Evolutionary conservation across 2,888 invertebrate genomes (phyloP).

Genomic region (Thereva nobilitata): DNA sequence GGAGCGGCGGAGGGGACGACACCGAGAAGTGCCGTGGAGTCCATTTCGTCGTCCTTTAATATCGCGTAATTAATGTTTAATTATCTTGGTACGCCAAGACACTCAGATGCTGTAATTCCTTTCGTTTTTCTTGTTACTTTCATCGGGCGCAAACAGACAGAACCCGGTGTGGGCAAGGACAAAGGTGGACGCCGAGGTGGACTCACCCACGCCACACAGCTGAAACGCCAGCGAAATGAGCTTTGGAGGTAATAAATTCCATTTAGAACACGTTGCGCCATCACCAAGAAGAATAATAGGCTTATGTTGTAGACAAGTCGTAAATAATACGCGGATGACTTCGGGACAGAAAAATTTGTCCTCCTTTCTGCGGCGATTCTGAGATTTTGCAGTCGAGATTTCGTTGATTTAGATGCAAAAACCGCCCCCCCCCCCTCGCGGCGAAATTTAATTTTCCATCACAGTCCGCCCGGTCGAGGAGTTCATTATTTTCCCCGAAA

Average conservation of each 20-base stretch:
- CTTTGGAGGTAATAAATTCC: slow-evolving; percentile 42
- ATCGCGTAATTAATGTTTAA: slow-evolving; percentile 43
- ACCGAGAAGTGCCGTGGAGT: not conserved
- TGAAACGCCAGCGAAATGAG: slow-evolving; percentile 36
- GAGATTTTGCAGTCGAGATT: too few relatives aligned
- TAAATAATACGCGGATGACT: slow-evolving; percentile 42
- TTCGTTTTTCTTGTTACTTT: slow-evolving; percentile 12
- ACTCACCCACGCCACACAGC: not conserved
- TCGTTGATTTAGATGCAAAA: too few relatives aligned
- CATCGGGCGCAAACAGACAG: not conserved
- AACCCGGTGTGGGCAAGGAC: not conserved
- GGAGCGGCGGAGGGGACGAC: not conserved
- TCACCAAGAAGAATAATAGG: slow-evolving; percentile 39
- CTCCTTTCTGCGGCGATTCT: slow-evolving; percentile 8
- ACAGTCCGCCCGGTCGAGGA: too few relatives aligned
- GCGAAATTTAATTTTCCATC: too few relatives aligned
- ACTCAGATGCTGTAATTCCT: slow-evolving; percentile 36
- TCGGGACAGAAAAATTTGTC: slow-evolving; percentile 39
- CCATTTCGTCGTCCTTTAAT: slow-evolving; percentile 37
- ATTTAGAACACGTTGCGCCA: slow-evolving; percentile 40
- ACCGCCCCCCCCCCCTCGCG: too few relatives aligned
- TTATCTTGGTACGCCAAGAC: slow-evolving; percentile 40
- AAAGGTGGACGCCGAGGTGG: slow-evolving; percentile 9
- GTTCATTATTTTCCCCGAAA: too few relatives aligned
- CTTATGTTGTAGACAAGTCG: slow-evolving; percentile 43